A percentile compares a stretch with the other conserved stretches of the same genome.
These are phyloP conservation scores for Argynnis bischoffii DNA, from an alignment of 2,888 invertebrate genomes.

Conservation along the genomic window DNA sequence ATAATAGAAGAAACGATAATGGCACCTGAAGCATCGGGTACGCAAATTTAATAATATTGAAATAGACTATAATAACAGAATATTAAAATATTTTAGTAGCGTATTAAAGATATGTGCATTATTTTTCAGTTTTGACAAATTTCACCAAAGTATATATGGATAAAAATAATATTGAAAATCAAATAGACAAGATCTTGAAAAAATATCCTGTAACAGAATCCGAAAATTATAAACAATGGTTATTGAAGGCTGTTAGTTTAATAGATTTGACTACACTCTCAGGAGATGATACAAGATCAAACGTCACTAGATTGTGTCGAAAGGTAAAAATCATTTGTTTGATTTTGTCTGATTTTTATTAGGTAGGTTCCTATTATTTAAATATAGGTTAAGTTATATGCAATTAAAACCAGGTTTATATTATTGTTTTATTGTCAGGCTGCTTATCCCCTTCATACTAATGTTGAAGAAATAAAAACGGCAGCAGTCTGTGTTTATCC, in stretches of 20 bases:
- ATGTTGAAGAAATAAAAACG: conserved; percentile 79
- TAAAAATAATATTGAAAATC: conserved; percentile 60
- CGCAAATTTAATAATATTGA: too few species aligned
- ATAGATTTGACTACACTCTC: conserved; percentile 97
- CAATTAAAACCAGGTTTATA: too few species aligned
- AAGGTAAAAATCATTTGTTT: conserved; percentile 82
- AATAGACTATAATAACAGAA: too few species aligned
- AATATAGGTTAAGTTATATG: background rate
- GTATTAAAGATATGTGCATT: too few species aligned
- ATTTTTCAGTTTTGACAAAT: conserved; percentile 49
- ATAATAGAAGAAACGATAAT: too few species aligned
- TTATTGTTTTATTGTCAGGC: conserved; percentile 66
- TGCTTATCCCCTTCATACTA: conserved; percentile 71
- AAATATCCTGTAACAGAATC: conserved; percentile 63
- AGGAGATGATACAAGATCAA: conserved; percentile 90
- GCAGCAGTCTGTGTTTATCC: conserved; percentile 99
- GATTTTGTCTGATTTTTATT: background rate
- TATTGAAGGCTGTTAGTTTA: conserved; percentile 90
- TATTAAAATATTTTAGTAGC: too few species aligned
- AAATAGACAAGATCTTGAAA: conserved; percentile 56
- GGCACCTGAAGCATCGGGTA: too few species aligned
- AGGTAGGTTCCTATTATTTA: background rate
- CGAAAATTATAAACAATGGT: conserved; percentile 86
- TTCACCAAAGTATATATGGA: conserved; percentile 58
- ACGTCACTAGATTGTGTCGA: conserved; percentile 90